phyloP scores from a whole-genome alignment of 2,797 vertebrate genomes.

The Smutsia temminckii region DNA sequence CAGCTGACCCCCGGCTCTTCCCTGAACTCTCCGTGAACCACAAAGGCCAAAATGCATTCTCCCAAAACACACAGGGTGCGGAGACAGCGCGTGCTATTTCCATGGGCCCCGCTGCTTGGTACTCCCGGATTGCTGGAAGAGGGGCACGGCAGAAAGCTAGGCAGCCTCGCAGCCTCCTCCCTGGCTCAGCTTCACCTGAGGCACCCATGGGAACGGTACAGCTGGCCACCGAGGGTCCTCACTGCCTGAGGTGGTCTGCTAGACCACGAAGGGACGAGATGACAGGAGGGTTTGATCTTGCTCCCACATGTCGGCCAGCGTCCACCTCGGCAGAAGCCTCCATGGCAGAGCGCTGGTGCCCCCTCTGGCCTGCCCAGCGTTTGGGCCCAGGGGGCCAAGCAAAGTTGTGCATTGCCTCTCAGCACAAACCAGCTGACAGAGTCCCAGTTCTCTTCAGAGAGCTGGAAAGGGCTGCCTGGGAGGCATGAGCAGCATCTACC shows the following conservation, averaged over 20 bases:
- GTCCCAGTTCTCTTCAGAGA: not conserved
- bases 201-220: rapidly evolving
- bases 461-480: rapidly evolving
- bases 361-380: not conserved
- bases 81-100: rapidly evolving
- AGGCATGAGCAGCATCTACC: not conserved
- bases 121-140: not conserved
- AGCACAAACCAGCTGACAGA: not conserved
- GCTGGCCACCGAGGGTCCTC: rapidly evolving
- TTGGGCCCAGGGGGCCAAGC: no score
- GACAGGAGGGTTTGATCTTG: no score
- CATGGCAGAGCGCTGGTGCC: rapidly evolving
- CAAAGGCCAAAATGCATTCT: not conserved
- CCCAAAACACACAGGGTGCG: rapidly evolving
- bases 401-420: rapidly evolving
- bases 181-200: not conserved
- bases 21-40: not conserved
- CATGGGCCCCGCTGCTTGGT: rapidly evolving
- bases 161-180: not conserved
- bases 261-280: rapidly evolving
- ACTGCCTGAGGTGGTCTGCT: no score
- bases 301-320: rapidly evolving
- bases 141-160: no score
- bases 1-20: not conserved
- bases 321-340: not conserved